A percentile compares a stretch with the other conserved stretches of the same genome.
Evolutionary conservation across 2,888 invertebrate species (phyloP).

Genomic region (Chrysolina haemoptera): DNA sequence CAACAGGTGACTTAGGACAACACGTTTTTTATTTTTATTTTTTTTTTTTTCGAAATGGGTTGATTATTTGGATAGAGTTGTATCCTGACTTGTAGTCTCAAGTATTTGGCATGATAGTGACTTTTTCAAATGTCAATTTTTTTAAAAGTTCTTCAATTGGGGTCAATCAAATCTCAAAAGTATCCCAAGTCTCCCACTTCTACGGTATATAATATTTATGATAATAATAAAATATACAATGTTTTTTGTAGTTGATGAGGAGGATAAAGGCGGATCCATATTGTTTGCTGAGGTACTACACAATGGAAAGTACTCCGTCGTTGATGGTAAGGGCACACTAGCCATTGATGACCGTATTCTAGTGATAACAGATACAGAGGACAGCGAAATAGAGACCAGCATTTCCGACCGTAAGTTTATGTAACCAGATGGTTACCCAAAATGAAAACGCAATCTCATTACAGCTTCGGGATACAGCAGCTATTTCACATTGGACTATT

Average conservation of each 20-base stretch:
- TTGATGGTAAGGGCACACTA: slow-evolving; percentile 30
- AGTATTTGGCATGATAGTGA: too few species aligned
- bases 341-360: slow-evolving; percentile 14
- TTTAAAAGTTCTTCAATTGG: too few species aligned
- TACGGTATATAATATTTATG: too few species aligned
- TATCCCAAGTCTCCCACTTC: too few species aligned
- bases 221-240: background rate
- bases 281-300: slow-evolving; percentile 25
- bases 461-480: slow-evolving; percentile 27
- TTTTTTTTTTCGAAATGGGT: too few species aligned
- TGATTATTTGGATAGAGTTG: too few species aligned
- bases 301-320: slow-evolving; percentile 29
- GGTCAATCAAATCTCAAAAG: too few species aligned
- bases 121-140: too few species aligned
- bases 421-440: too few species aligned
- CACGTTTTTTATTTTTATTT: too few species aligned
- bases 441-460: slow-evolving; percentile 3
- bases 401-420: slow-evolving; percentile 31
- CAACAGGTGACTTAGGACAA: too few species aligned
- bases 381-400: slow-evolving; percentile 28
- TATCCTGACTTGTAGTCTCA: too few species aligned
- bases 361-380: slow-evolving; percentile 20
- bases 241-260: slow-evolving; percentile 3
- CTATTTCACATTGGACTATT: slow-evolving; percentile 28
- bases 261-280: slow-evolving; percentile 20